Evolutionary conservation across 2,113 vertebrate species (phyloP), one percentile per base, ranked within the genome.

Genomic region (Brachirus orientalis): DNA sequence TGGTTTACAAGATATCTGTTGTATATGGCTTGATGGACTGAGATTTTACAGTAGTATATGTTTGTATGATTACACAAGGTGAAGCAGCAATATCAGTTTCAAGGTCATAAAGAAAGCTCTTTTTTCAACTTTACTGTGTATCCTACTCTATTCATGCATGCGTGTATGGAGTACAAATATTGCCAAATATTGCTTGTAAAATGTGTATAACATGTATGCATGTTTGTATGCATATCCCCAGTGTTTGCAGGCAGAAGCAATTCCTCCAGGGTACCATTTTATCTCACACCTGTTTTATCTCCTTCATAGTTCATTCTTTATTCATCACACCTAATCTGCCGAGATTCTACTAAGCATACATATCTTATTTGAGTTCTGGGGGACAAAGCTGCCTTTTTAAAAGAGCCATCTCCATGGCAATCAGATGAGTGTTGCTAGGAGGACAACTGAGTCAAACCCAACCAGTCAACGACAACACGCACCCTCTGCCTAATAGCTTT

Each of bases 311-410:
- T 66, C 54, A 74, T 57, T 63, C 77, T 89, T 80, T 75, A 85
- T 85, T 88, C 84, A 59, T 61, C 51, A n/a, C 5, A n/a, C 54
- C 59, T 88, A 84, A 91, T 89, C 88, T 86, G 72, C 61, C 63
- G 82, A 84, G 75, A 77, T 70, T 54, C 61, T 71, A 48, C 85
- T 70, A 59, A 86, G 88, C 79, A 80, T 69, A 89, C 74, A 83
- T 72, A 86, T 88, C 77, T 80, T 58, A 86, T 88, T 86, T 83
- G 82, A 88, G 90, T 91, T 87, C 84, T 88, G 69, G 69, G 58
- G 70, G 75, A 80, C 72, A 78, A 84, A 75, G 63, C 87, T 72
- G 36, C 35, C 46, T 10, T 61, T 82, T 70, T 85, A 83, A 91
- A 86, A 84, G 64, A 83, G 72, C 77, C 67, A 86, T 90, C 70